A percentile compares a stretch with the other conserved stretches of the same genome.
phyloP scores from a whole-genome alignment of 2,888 invertebrate genomes.

The Rugalucina vietnamica region DNA sequence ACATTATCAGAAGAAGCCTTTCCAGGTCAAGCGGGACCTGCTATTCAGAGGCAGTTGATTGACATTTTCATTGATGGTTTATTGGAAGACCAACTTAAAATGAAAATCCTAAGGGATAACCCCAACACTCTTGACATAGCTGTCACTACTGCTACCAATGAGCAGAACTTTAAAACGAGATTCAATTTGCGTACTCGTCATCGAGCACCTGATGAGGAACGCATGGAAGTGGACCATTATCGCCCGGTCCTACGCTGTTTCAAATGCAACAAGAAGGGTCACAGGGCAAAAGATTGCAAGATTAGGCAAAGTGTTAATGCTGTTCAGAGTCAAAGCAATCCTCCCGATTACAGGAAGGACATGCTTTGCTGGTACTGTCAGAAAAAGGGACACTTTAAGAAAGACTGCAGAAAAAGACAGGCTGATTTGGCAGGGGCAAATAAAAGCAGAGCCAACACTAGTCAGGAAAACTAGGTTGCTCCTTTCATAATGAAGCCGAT shows the following conservation, averaged over 20 bases:
- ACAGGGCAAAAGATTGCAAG: background rate
- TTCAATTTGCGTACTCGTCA: constrained; percentile 36
- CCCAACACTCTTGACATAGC: constrained; percentile 16
- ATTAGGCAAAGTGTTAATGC: too few species aligned
- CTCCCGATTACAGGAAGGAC: background rate
- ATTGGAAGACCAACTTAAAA: constrained; percentile 24
- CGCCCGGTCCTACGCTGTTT: background rate
- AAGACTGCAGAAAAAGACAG: background rate
- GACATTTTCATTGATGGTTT: constrained; percentile 40
- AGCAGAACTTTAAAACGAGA: constrained; percentile 42
- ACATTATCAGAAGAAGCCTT: constrained; percentile 35
- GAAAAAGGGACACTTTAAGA: background rate
- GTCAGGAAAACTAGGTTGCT: constrained; percentile 21
- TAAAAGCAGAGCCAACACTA: background rate
- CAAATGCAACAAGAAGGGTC: background rate
- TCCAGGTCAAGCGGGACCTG: constrained; percentile 15
- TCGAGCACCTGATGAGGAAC: too few species aligned
- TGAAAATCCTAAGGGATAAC: constrained; percentile 35
- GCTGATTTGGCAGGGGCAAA: background rate
- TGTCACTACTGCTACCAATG: constrained; percentile 3
- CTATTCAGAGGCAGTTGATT: constrained; percentile 15
- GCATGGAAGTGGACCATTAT: background rate
- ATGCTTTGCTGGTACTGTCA: background rate
- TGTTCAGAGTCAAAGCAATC: too few species aligned
- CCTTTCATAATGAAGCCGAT: background rate